phyloP scores from a whole-genome alignment of 1,140 invertebrate genomes.

The Teleogryllus occipitalis region DNA sequence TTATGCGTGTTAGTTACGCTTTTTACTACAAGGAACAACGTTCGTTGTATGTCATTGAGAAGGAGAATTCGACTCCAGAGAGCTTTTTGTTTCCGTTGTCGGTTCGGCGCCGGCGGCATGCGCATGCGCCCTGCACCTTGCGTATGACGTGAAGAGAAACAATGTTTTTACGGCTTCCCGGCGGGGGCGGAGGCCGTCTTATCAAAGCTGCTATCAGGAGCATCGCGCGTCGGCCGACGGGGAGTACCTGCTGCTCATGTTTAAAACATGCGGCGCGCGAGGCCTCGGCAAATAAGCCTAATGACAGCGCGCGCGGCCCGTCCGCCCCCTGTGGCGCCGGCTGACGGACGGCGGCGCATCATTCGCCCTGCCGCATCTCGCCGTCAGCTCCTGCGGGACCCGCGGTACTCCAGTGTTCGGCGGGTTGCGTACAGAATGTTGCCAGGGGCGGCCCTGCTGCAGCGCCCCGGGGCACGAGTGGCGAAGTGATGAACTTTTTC shows the following conservation, averaged over 20 bases:
- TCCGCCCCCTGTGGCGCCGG: neutral
- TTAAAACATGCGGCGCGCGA: neutral
- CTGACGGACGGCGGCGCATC: neutral
- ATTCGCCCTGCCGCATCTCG: no score
- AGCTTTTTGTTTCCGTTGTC: no score
- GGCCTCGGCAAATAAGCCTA: neutral
- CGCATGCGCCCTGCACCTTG: neutral
- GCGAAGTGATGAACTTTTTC: neutral
- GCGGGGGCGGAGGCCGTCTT: no score
- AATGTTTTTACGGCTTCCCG: neutral
- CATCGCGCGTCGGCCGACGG: no score
- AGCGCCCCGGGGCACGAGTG: neutral
- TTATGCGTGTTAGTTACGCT: no score
- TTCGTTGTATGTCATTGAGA: no score
- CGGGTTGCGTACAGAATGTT: neutral
- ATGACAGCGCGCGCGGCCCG: neutral
- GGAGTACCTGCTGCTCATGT: neutral
- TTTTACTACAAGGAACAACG: no score
- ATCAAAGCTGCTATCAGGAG: no score
- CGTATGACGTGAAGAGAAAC: neutral
- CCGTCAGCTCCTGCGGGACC: neutral
- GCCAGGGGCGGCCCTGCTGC: neutral
- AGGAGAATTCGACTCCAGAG: no score
- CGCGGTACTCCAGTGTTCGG: neutral
- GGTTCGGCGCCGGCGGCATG: no score